A percentile compares a stretch with the other conserved stretches of the same genome.
These are phyloP conservation scores for Brevipalpus yothersi DNA, from an alignment of 1,140 invertebrate genomes.

Conservation along the genomic window DNA sequence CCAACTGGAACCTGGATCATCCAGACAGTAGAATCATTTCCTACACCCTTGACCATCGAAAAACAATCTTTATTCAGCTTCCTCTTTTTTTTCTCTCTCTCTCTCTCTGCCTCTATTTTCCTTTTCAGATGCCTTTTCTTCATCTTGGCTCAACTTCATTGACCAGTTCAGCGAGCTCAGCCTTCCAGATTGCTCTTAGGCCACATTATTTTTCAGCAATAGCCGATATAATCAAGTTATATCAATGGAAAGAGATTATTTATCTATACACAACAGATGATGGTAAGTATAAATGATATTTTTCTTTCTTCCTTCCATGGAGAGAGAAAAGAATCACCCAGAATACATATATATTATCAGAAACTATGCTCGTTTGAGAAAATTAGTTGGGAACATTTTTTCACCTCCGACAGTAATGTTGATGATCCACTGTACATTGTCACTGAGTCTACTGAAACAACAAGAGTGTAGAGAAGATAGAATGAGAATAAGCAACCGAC, in stretches of 20 bases:
- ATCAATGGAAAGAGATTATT: constrained; percentile 64
- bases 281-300: background rate
- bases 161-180: constrained; percentile 29
- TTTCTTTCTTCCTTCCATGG: background rate
- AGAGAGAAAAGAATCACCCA: no score
- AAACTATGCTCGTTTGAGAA: background rate
- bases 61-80: background rate
- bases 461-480: no score
- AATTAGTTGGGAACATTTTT: background rate
- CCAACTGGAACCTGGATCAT: no score
- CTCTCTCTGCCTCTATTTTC: background rate
- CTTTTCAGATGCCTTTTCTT: constrained; percentile 49
- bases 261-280: background rate
- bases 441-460: no score
- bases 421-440: no score
- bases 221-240: constrained; percentile 31
- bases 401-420: no score
- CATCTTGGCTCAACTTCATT: constrained; percentile 79
- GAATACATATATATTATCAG: background rate
- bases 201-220: constrained; percentile 79
- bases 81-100: no score
- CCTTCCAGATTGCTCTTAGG: constrained; percentile 63
- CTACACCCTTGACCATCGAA: no score
- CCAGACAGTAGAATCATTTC: no score
- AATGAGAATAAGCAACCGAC: no score